These are phyloP conservation scores for Eurytoma adleriae DNA, from an alignment of 2,888 invertebrate species.

Conservation along the genomic window DNA sequence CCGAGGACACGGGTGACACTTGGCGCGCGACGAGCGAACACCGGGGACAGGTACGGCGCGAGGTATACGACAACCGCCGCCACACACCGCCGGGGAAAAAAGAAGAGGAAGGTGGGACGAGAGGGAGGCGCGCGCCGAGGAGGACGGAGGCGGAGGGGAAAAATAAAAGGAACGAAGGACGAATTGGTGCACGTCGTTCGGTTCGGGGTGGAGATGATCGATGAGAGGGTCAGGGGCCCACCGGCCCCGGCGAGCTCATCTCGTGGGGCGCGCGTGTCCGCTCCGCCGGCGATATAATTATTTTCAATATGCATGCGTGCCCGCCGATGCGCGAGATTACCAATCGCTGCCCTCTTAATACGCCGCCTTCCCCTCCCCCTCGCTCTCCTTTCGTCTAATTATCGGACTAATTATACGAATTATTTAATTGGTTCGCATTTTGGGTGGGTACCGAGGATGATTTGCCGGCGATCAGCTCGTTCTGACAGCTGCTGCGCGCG, in stretches of 20 bases:
- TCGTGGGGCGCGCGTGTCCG: slow-evolving; percentile 60
- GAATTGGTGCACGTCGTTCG: slow-evolving; percentile 62
- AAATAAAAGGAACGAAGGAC: slow-evolving; percentile 9
- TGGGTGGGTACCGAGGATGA: background rate
- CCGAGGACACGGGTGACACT: background rate
- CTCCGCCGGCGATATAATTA: slow-evolving; percentile 72
- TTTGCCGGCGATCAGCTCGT: background rate
- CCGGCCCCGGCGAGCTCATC: slow-evolving; percentile 65
- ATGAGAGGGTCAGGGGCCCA: slow-evolving; percentile 73
- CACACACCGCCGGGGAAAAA: slow-evolving; percentile 17
- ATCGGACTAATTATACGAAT: slow-evolving; percentile 46
- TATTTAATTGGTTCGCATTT: slow-evolving; percentile 48
- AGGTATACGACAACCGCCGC: slow-evolving; percentile 25
- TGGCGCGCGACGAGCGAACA: background rate
- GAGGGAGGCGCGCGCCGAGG: no score
- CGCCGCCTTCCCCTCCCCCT: slow-evolving; percentile 21
- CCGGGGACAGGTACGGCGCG: background rate
- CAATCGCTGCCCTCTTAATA: slow-evolving; percentile 54
- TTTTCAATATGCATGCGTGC: slow-evolving; percentile 66
- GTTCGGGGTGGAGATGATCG: slow-evolving; percentile 72
- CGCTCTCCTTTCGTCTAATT: slow-evolving; percentile 45
- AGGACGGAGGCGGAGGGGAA: background rate
- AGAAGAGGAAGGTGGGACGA: slow-evolving; percentile 16
- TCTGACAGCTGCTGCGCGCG: background rate
- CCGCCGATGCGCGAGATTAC: slow-evolving; percentile 61